Base-by-base conservation (phyloP, 2,888 invertebrate genomes). In the Tupiocoris notatus region DNA sequence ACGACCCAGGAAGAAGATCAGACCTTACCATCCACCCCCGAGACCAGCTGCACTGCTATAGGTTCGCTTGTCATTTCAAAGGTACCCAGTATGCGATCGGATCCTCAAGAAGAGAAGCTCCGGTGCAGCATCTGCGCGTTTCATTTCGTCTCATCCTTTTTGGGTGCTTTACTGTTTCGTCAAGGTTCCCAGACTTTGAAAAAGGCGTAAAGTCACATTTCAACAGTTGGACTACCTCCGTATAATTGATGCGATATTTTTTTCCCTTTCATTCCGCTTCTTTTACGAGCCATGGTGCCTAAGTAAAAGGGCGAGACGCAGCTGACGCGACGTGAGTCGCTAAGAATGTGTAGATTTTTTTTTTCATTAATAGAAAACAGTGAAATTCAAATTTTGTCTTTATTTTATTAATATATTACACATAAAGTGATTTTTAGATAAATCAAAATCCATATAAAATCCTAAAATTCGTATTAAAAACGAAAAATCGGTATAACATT, bases 181-280 rank as follows among this genome's bases (percentile, higher is more conserved):
- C 70, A 70, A 70, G 70, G 70, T 59, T 57, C 70, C 25, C 18
- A 25, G 70, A 70, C 61, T 61, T 25, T 61, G 70, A 70, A 70
- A 70, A 70, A 70, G 70, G 70, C 70, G 70, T 70, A 59, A 70
- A 70, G 70, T 70, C 70, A 70, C 59, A 70, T 70, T 70, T 70
- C 70, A 70, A 70, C 70, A 58, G 70, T 23, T 58, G 70, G 23
- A 23, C 70, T 70, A 24, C 39, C 59, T 18, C 39, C 39, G 16
- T 25, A 61, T 70, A 70, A 70, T 70, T 70, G 70, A 70, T 70
- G 70, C 23, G 59, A 0, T 61, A n/a, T 61, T 70, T 59, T 70
- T 58, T 59, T 22, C 24, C n/a, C 3, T 39, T 12, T 39, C 12
- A 39, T 39, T 39, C 3, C 12, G 3, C 39, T 39, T 39, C 39